Evolutionary conservation across 2,797 vertebrate genomes (phyloP).

Genomic region (Tadarida brasiliensis): DNA sequence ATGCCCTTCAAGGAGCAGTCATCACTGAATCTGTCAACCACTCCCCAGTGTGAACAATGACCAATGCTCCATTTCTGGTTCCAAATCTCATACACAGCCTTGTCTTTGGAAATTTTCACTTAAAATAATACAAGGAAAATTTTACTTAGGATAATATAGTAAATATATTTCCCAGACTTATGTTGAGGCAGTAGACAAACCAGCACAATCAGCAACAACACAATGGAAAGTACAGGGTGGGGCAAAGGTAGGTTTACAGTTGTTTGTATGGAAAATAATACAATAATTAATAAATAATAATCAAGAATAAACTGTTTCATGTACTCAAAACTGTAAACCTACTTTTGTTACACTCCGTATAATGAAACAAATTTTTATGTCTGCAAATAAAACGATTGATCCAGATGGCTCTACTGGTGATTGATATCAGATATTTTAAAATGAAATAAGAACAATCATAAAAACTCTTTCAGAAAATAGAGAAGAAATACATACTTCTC

Average conservation of each 20-base stretch:
- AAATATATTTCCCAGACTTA: not conserved
- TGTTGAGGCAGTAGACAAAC: not conserved
- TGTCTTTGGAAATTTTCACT: not conserved
- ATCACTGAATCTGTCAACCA: not conserved
- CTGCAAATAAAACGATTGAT: not conserved
- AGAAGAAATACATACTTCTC: not conserved
- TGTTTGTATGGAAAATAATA: not conserved
- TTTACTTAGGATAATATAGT: not conserved
- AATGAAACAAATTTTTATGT: not conserved
- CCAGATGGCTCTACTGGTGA: not conserved
- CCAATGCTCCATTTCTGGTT: not conserved
- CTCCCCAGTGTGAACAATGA: not conserved
- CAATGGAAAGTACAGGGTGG: not conserved
- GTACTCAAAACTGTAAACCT: not conserved
- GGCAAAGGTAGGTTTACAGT: not conserved
- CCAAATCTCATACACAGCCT: not conserved
- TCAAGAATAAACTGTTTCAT: not conserved
- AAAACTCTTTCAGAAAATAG: not conserved
- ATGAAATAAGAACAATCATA: not conserved
- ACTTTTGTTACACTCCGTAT: not conserved
- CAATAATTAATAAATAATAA: too few species aligned
- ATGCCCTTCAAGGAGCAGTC: not conserved
- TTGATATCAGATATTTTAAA: constrained; percentile 13
- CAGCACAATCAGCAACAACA: not conserved
- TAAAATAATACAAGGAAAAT: not conserved